Percentiles rank a stretch among this genome's conserved stretches.
These are phyloP conservation scores for Diachrysia chrysitis DNA, from an alignment of 2,888 invertebrate species.

Conservation along the genomic window DNA sequence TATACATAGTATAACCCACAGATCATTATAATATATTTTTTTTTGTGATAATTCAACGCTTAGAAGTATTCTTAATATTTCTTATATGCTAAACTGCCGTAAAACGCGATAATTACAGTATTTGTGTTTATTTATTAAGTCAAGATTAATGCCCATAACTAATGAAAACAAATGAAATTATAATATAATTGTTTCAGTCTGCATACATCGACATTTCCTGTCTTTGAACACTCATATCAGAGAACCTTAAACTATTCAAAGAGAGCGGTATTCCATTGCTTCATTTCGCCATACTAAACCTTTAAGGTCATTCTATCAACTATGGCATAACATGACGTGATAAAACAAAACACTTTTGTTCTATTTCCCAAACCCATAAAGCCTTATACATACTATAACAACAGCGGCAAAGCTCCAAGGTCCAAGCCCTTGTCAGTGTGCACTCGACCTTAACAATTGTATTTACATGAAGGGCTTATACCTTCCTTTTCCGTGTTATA, in stretches of 20 bases:
- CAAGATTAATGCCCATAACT: no score
- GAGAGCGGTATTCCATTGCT: not conserved
- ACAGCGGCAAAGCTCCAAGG: conserved; percentile 47
- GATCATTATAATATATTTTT: no score
- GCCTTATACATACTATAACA: conserved; percentile 49
- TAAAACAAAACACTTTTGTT: not conserved
- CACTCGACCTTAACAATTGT: conserved; percentile 53
- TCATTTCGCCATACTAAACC: not conserved
- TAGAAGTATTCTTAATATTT: no score
- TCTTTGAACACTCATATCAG: no score
- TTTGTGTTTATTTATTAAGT: no score
- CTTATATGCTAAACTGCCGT: no score
- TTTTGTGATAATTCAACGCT: no score
- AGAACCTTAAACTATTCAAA: not conserved
- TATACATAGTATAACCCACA: no score
- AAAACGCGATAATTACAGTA: no score
- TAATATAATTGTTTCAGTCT: no score
- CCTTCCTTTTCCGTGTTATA: conserved; percentile 57
- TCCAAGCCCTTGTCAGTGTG: conserved; percentile 51
- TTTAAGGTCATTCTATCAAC: not conserved
- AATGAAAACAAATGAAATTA: no score
- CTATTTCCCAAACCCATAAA: conserved; percentile 35
- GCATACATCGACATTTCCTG: no score
- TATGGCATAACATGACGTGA: conserved; percentile 26
- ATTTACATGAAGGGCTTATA: conserved; percentile 47